phyloP scores from a whole-genome alignment of 2,113 vertebrate genomes.

The Sakesphorus luctuosus region DNA sequence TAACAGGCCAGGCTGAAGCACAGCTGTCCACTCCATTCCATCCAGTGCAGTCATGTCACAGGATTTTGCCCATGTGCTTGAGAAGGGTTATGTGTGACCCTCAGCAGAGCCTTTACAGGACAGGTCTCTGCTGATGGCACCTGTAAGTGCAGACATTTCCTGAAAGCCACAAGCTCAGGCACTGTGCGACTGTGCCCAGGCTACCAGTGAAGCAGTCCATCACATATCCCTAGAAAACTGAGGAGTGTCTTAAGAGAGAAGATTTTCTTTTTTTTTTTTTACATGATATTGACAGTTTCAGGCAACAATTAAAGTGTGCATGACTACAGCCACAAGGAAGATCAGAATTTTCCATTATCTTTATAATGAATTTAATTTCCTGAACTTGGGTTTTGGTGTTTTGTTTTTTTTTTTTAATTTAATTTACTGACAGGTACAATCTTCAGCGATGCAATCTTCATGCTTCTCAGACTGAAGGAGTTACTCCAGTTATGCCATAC shows the following conservation, averaged over 20 bases:
- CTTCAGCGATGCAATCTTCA: not conserved
- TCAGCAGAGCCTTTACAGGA: not conserved
- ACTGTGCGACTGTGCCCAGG: not conserved
- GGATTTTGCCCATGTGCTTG: too few relatives aligned
- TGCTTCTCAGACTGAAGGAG: not conserved
- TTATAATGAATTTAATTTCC: slow-evolving; percentile 31
- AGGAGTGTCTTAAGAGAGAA: not conserved
- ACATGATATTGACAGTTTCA: not conserved
- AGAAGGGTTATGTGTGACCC: not conserved
- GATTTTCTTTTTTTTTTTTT: not conserved
- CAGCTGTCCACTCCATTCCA: rapidly evolving
- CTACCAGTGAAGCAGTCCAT: not conserved
- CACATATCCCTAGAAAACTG: rapidly evolving
- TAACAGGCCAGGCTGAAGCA: not conserved
- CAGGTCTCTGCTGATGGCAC: not conserved
- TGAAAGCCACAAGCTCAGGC: not conserved
- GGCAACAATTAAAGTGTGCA: not conserved
- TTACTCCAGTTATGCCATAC: not conserved
- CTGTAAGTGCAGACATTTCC: not conserved
- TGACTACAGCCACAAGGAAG: not conserved
- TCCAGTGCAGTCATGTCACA: not conserved
- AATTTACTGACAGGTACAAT: not conserved
- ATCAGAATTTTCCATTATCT: not conserved
- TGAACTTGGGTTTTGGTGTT: not conserved
- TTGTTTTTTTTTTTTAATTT: not conserved